Evolutionary conservation across 2,888 invertebrate genomes (phyloP).

Genomic region (Phymatocera aterrima): DNA sequence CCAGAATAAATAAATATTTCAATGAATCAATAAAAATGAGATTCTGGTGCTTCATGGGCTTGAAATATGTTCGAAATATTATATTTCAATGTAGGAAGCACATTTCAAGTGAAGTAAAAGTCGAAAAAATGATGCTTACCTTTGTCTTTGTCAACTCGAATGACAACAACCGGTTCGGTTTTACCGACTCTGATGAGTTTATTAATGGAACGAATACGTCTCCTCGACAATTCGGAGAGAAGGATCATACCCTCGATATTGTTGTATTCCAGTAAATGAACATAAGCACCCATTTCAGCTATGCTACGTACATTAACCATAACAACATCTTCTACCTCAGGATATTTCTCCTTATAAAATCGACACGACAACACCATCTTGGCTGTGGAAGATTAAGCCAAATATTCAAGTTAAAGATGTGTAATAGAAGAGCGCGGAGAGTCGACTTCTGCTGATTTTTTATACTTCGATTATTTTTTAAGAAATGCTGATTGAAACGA

Average conservation of each 20-base stretch:
- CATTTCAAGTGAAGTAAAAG: constrained; percentile 12
- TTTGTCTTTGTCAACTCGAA: constrained; percentile 99
- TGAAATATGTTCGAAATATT: neutral
- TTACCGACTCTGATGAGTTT: constrained; percentile 99
- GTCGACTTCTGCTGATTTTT: neutral
- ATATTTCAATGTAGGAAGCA: neutral
- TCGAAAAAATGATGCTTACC: constrained; percentile 77
- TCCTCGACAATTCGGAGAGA: constrained; percentile 96
- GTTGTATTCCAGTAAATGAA: constrained; percentile 97
- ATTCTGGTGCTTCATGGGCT: neutral
- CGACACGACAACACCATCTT: constrained; percentile 95
- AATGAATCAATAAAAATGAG: constrained; percentile 14
- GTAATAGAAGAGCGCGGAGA: neutral
- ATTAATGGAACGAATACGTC: constrained; percentile 99
- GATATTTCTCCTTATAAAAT: constrained; percentile 98
- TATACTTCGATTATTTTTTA: neutral
- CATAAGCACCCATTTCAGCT: constrained; percentile 99
- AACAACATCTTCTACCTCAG: constrained; percentile 99
- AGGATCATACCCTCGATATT: constrained; percentile 99
- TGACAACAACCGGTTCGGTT: constrained; percentile 99
- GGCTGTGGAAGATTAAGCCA: constrained; percentile 44
- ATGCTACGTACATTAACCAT: constrained; percentile 99
- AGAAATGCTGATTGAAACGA: neutral
- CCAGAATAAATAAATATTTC: neutral
- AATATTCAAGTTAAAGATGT: neutral